Base-by-base conservation (phyloP, 2,888 invertebrate species). In the Peribatodes rhomboidaria region DNA sequence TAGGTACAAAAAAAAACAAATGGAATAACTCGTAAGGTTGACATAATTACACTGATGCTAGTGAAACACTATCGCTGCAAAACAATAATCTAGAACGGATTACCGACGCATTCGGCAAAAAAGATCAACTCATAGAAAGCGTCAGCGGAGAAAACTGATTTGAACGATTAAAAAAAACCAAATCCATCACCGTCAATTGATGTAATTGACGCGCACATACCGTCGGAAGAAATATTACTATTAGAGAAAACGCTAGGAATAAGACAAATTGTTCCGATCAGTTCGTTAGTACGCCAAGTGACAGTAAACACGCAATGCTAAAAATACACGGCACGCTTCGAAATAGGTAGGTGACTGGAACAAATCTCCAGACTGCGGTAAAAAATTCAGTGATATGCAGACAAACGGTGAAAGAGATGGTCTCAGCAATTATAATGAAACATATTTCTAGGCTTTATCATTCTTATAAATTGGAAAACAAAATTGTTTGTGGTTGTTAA, bases 291-390 rank as follows among this genome's bases (percentile, higher is more conserved):
- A 54, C 47, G 49, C 68, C 67, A 69, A 81, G 77, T 76, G 81
- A 78, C 81, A 80, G 75, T 74, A 50, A 37, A 69, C 82, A 82
- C 81, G 81, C 81, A 65, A 82, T 62, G 72, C 74, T 80, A 77
- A 80, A 82, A 78, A 79, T 82, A 80, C 65, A 63, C 57, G 16
- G 65, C 59, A 55, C 60, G 56, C 63, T 49, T 44, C 73, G 71
- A 82, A 78, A 80, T 82, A 79, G 82, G 82, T 82, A 79, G 82
- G 82, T 82, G 78, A 82, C 72, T 81, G 76, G 79, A 78, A 80
- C 80, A 77, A 50, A 47, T 61, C 52, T 61, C 13, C 50, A 46
- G 55, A 56, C 56, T 16, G 2, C 59, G n/a, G 50, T 35, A 65
- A 56, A 65, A 63, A 58, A 42, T 54, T 46, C 11, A 58, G 7